A percentile compares a stretch with the other conserved stretches of the same genome.
These are phyloP conservation scores for Lepus townsendii DNA, from an alignment of 2,797 vertebrate genomes.

Conservation along the genomic window DNA sequence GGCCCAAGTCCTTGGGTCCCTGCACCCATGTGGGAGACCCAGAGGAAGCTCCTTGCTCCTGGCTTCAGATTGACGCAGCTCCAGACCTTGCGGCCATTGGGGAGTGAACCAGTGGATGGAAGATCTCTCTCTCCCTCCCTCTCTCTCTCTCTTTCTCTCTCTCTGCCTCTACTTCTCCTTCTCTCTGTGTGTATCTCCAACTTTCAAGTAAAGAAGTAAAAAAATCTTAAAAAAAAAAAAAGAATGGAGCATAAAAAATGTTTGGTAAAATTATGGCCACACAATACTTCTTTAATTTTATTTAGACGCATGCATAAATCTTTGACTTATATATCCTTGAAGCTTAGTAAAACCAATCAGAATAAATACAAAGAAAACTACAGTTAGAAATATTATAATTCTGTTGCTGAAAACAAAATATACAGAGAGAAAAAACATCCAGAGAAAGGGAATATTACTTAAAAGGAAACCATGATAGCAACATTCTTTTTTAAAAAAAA, in stretches of 20 bases:
- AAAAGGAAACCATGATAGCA: neutral
- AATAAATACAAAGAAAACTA: neutral
- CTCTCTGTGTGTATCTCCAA: too few relatives aligned
- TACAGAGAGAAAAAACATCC: neutral
- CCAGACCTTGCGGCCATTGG: too few relatives aligned
- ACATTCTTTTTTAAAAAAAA: too few relatives aligned
- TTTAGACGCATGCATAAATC: neutral
- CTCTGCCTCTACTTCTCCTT: too few relatives aligned
- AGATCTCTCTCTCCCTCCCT: too few relatives aligned
- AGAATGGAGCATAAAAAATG: neutral
- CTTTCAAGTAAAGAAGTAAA: too few relatives aligned
- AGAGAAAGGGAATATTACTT: neutral
- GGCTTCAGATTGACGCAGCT: too few relatives aligned
- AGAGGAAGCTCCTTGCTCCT: too few relatives aligned
- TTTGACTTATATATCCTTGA: neutral
- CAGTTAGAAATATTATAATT: neutral
- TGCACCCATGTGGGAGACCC: too few relatives aligned
- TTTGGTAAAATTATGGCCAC: neutral
- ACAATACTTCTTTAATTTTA: neutral
- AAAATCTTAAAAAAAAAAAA: neutral
- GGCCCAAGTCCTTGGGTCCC: too few relatives aligned
- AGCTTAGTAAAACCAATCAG: neutral
- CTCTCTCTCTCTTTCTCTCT: too few relatives aligned
- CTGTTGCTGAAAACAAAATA: neutral
- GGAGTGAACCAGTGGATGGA: too few relatives aligned